Evolutionary conservation across 2,113 vertebrate genomes (phyloP).

Genomic region (Saimiri boliviensis): DNA sequence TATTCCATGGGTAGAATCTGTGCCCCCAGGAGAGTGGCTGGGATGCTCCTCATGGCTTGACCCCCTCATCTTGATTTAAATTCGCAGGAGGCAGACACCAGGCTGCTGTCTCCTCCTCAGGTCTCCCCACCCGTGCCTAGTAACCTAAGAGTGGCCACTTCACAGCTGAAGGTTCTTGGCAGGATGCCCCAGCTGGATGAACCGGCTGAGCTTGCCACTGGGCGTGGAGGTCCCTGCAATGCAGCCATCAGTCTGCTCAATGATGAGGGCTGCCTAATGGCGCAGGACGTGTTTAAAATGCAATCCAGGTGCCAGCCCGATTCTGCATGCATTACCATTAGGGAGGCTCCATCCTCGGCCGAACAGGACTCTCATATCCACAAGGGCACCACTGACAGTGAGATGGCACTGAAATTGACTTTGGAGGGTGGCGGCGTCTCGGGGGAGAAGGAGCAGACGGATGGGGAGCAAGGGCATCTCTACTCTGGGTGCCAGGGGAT

Average conservation of each 20-base stretch:
- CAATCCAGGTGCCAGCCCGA: not conserved
- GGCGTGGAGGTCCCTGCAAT: not conserved
- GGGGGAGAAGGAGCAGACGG: accelerated
- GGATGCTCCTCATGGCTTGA: not conserved
- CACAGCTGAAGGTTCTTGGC: not conserved
- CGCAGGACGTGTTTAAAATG: not conserved
- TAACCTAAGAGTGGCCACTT: not conserved
- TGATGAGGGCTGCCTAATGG: not conserved
- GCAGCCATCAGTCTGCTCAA: accelerated
- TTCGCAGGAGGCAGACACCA: not conserved
- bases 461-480: not conserved
- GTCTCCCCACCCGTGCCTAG: not conserved
- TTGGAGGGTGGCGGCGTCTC: not conserved
- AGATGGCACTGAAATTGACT: not conserved
- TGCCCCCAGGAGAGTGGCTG: not conserved
- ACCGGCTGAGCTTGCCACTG: not conserved
- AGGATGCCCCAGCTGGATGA: not conserved
- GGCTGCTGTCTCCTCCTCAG: not conserved
- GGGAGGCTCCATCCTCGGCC: not conserved
- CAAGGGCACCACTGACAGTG: not conserved
- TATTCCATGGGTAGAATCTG: not conserved
- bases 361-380: not conserved
- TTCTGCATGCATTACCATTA: not conserved
- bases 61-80: not conserved
- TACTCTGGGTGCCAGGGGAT: not conserved